Percentiles rank a stretch among this genome's conserved stretches.
phyloP scores from a whole-genome alignment of 2,797 vertebrate genomes.

The Enteromius treurensis region DNA sequence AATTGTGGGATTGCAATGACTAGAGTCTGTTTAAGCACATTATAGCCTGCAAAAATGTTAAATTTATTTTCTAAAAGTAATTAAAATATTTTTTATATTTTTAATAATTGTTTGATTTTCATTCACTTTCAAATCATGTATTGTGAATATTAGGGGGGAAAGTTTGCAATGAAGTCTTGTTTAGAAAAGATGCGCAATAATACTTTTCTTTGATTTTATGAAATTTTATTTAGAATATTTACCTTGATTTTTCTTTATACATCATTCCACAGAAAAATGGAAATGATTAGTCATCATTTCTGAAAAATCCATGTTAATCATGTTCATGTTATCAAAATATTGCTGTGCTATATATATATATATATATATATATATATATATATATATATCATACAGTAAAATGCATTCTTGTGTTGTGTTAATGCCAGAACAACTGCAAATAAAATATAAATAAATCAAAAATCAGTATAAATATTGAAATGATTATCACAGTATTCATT shows the following conservation, averaged over 20 bases:
- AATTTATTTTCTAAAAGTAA: not conserved
- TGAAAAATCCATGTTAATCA: not conserved
- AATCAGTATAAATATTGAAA: not conserved
- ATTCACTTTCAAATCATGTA: not conserved
- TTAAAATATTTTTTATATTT: not conserved
- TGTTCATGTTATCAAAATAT: not conserved
- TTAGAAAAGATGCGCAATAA: not conserved
- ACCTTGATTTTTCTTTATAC: not conserved
- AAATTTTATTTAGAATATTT: not conserved
- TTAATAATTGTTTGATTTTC: not conserved
- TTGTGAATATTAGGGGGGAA: not conserved
- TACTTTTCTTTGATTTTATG: not conserved
- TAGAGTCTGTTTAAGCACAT: not conserved
- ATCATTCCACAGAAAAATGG: not conserved
- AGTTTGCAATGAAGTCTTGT: not conserved
- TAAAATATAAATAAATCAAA: not conserved
- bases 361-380: no score
- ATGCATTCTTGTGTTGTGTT: not conserved
- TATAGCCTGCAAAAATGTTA: not conserved
- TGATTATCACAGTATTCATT: not conserved
- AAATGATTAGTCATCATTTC: not conserved
- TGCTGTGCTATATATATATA: no score
- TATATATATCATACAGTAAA: no score
- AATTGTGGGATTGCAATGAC: not conserved
- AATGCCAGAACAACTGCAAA: not conserved